Conservation (phyloP, 2,797 vertebrate species). For the Gymnodraco acuticeps region DNA sequence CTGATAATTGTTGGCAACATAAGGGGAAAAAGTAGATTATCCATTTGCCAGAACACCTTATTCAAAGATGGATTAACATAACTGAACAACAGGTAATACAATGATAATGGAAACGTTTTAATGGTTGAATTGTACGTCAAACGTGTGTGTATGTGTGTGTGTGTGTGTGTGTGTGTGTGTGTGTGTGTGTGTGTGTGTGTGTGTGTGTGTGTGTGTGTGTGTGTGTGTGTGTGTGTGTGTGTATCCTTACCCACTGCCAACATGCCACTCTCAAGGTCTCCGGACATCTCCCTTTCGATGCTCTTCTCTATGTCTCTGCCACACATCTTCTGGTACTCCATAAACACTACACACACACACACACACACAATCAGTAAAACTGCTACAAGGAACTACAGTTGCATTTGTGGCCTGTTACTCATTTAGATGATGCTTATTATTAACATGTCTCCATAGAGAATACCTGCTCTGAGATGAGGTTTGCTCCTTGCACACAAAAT, state of each 20-base stretch:
- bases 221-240: constrained; percentile 6
- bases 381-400: background rate
- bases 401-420: background rate
- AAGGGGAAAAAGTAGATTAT: constrained; percentile 45
- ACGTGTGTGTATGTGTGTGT: constrained; percentile 13
- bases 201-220: background rate
- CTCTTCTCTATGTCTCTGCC: constrained; percentile 95
- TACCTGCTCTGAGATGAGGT: constrained; percentile 94
- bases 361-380: constrained; percentile 28
- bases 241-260: constrained; percentile 92
- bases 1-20: constrained; percentile 76
- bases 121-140: constrained; percentile 5
- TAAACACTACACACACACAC: constrained; percentile 87
- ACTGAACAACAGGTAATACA: background rate
- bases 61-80: background rate
- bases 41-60: constrained; percentile 19
- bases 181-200: background rate
- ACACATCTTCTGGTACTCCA: constrained; percentile 95
- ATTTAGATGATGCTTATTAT: background rate
- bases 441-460: background rate
- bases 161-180: constrained; percentile 18
- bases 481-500: constrained; percentile 95
- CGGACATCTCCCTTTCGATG: constrained; percentile 96
- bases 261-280: constrained; percentile 97
- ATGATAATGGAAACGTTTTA: constrained; percentile 13